A percentile compares a stretch with the other conserved stretches of the same genome.
Evolutionary conservation across 2,113 vertebrate species (phyloP).

Genomic region (Pampusana beccarii): DNA sequence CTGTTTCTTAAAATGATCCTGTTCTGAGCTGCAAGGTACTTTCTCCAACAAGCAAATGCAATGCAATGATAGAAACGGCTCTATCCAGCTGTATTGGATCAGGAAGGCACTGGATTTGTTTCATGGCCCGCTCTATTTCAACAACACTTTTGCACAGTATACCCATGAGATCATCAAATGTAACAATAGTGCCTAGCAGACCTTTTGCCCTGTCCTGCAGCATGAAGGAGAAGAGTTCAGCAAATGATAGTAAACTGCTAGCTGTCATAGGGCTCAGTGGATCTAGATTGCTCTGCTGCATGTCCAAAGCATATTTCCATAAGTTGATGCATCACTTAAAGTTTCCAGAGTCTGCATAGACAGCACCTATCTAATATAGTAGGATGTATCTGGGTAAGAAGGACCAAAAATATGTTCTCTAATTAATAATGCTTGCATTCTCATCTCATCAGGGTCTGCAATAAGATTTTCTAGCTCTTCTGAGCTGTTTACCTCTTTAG

Average conservation of each 20-base stretch:
- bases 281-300: slow-evolving; percentile 94
- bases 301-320: slow-evolving; percentile 95
- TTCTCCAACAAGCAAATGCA: slow-evolving; percentile 94
- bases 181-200: slow-evolving; percentile 88
- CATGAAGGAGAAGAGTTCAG: slow-evolving; percentile 96
- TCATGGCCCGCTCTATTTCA: slow-evolving; percentile 90
- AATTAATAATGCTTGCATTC: slow-evolving; percentile 97
- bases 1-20: slow-evolving; percentile 94
- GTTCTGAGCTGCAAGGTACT: slow-evolving; percentile 87
- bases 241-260: slow-evolving; percentile 92
- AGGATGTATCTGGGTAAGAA: slow-evolving; percentile 97
- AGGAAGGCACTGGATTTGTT: slow-evolving; percentile 78
- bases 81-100: slow-evolving; percentile 92
- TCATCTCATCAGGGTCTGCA: slow-evolving; percentile 97
- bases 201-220: slow-evolving; percentile 93
- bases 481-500: slow-evolving; percentile 88
- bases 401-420: slow-evolving; percentile 95
- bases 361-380: slow-evolving; percentile 97
- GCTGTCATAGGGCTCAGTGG: slow-evolving; percentile 95
- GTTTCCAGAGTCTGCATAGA: slow-evolving; percentile 94
- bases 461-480: slow-evolving; percentile 95
- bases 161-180: slow-evolving; percentile 93
- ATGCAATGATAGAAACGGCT: slow-evolving; percentile 94
- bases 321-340: slow-evolving; percentile 93
- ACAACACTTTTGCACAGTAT: slow-evolving; percentile 92